A percentile compares a stretch with the other conserved stretches of the same genome.
phyloP scores from a whole-genome alignment of 53 echinoderm and acorn worm genomes.

The Mesocentrotus franciscanus region DNA sequence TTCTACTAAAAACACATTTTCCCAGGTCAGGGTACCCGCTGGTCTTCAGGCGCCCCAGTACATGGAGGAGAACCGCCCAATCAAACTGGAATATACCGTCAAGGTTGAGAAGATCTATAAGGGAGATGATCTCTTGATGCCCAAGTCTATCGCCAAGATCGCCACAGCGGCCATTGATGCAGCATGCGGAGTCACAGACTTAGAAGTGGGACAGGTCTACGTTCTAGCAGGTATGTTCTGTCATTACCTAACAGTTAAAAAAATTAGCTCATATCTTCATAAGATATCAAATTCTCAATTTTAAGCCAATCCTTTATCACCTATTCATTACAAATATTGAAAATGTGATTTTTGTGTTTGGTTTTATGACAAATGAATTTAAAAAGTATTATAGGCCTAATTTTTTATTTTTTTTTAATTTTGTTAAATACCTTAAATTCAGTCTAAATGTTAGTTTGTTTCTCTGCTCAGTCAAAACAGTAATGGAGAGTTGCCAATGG shows the following conservation, averaged over 20 bases:
- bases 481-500: too few relatives aligned
- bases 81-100: constrained; percentile 81
- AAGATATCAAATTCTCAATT: not conserved
- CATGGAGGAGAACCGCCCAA: constrained; percentile 69
- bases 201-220: constrained; percentile 72
- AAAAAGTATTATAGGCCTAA: not conserved
- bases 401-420: too few relatives aligned
- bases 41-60: constrained; percentile 35
- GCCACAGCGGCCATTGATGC: constrained; percentile 74
- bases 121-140: constrained; percentile 73
- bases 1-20: not conserved
- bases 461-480: not conserved
- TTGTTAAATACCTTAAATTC: not conserved
- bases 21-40: constrained; percentile 19
- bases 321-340: not conserved
- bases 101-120: constrained; percentile 94
- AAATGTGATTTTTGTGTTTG: not conserved
- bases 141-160: constrained; percentile 76
- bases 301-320: not conserved
- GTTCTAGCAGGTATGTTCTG: constrained; percentile 78
- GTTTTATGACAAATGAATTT: not conserved
- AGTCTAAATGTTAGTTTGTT: not conserved
- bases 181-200: constrained; percentile 75
- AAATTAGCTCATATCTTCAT: constrained; percentile 17
- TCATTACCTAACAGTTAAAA: not conserved